phyloP scores from a whole-genome alignment of 1,140 invertebrate species.

The Choristoneura fumiferana region DNA sequence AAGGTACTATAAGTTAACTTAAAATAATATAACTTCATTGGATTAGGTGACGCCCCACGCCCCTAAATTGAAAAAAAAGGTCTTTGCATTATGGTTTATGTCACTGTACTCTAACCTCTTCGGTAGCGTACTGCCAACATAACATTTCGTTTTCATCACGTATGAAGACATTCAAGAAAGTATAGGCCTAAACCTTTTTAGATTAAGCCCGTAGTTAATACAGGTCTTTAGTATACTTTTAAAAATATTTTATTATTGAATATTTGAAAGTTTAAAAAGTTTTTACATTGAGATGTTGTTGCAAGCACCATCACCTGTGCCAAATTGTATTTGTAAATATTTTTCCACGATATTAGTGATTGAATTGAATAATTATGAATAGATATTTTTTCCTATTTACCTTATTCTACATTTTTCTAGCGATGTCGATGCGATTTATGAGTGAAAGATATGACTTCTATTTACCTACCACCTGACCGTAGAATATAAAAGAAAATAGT shows the following conservation, averaged over 20 bases:
- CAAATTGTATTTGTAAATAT: slow-evolving; percentile 70
- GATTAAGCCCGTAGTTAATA: slow-evolving; percentile 68
- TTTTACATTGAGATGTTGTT: slow-evolving; percentile 53
- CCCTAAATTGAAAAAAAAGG: neutral
- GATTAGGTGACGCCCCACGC: neutral
- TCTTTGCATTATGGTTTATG: neutral
- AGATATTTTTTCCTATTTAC: slow-evolving; percentile 30
- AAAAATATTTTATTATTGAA: slow-evolving; percentile 49
- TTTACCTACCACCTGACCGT: no score
- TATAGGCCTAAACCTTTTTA: slow-evolving; percentile 70
- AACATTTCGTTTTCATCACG: neutral
- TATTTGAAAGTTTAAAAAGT: slow-evolving; percentile 45
- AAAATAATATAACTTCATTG: neutral
- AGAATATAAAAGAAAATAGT: no score
- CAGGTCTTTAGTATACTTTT: slow-evolving; percentile 62
- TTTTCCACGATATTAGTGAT: slow-evolving; percentile 49
- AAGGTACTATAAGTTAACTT: neutral
- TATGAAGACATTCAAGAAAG: slow-evolving; percentile 32
- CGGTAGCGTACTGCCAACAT: slow-evolving; percentile 2
- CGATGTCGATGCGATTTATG: slow-evolving; percentile 19
- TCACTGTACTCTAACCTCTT: neutral
- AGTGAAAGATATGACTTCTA: slow-evolving; percentile 1
- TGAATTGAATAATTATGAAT: slow-evolving; percentile 33
- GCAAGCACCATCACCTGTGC: slow-evolving; percentile 67
- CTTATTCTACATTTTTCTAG: slow-evolving; percentile 34